Evolutionary conservation across 2,888 invertebrate species (phyloP).

Genomic region (Ditylenchus weischeri): DNA sequence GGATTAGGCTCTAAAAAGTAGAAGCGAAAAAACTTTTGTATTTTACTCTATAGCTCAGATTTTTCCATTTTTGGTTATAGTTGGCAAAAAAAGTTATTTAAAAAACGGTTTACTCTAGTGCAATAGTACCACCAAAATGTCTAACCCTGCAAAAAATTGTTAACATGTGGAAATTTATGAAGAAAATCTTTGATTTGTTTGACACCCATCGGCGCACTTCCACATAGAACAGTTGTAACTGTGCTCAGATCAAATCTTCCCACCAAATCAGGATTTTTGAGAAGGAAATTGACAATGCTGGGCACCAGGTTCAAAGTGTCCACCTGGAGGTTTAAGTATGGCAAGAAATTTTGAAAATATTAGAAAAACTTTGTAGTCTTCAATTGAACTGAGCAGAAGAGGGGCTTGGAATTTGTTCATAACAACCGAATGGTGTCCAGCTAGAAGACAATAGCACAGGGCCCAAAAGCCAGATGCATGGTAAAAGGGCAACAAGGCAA

Average conservation of each 20-base stretch:
- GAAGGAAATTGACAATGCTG: conserved; percentile 36
- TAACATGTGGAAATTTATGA: conserved; percentile 41
- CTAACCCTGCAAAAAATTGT: conserved; percentile 48
- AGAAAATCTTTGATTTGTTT: conserved; percentile 40
- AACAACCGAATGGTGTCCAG: conserved; percentile 48
- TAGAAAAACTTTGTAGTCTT: conserved; percentile 41
- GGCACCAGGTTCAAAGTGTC: conserved; percentile 52
- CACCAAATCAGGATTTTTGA: conserved; percentile 32
- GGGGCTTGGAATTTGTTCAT: conserved; percentile 46
- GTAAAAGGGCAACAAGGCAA: conserved; percentile 52
- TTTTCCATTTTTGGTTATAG: too few relatives aligned
- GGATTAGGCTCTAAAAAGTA: too few relatives aligned
- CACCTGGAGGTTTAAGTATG: conserved; percentile 28
- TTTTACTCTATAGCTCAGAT: too few relatives aligned
- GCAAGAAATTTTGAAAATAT: background rate
- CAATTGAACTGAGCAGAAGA: conserved; percentile 43
- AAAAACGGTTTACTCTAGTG: too few relatives aligned
- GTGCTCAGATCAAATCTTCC: conserved; percentile 28
- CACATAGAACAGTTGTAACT: conserved; percentile 45
- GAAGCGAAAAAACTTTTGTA: too few relatives aligned
- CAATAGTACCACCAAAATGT: background rate
- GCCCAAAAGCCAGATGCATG: conserved; percentile 56
- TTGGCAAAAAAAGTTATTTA: too few relatives aligned
- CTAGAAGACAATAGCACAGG: conserved; percentile 45
- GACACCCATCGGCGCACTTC: conserved; percentile 41